A percentile compares a stretch with the other conserved stretches of the same genome.
Evolutionary conservation across 2,797 vertebrate genomes (phyloP).

Genomic region (Poecilia picta): DNA sequence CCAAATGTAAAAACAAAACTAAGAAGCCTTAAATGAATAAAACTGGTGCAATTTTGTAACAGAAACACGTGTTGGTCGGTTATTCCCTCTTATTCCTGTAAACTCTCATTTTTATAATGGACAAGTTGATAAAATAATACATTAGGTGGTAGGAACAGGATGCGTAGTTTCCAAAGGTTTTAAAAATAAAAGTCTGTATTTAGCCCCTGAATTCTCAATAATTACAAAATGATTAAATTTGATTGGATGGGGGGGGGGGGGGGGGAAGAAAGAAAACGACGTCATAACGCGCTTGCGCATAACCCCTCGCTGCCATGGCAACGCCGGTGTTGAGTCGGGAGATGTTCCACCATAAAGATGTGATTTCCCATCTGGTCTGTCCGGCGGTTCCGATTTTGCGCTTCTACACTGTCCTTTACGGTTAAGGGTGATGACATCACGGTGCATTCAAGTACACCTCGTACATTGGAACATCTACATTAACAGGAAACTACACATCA

Average conservation of each 20-base stretch:
- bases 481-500: neutral
- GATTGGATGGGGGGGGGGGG: too few species aligned
- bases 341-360: neutral
- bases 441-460: neutral
- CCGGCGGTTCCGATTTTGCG: neutral
- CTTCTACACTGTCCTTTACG: neutral
- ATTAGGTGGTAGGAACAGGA: neutral
- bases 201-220: neutral
- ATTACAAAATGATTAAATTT: neutral
- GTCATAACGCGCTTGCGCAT: slow-evolving; percentile 30
- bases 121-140: neutral
- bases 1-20: slow-evolving; percentile 79
- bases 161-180: neutral
- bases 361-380: neutral
- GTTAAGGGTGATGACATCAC: neutral
- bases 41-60: slow-evolving; percentile 80
- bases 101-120: neutral
- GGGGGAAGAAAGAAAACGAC: neutral
- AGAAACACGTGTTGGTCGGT: slow-evolving; percentile 46
- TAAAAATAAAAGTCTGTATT: neutral
- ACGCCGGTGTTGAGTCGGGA: slow-evolving; percentile 23
- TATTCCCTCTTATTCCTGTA: slow-evolving; percentile 23
- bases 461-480: neutral
- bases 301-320: slow-evolving; percentile 52
- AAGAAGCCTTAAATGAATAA: slow-evolving; percentile 81